Conservation (phyloP, 2,113 vertebrate species). For the Tetrao urogallus region DNA sequence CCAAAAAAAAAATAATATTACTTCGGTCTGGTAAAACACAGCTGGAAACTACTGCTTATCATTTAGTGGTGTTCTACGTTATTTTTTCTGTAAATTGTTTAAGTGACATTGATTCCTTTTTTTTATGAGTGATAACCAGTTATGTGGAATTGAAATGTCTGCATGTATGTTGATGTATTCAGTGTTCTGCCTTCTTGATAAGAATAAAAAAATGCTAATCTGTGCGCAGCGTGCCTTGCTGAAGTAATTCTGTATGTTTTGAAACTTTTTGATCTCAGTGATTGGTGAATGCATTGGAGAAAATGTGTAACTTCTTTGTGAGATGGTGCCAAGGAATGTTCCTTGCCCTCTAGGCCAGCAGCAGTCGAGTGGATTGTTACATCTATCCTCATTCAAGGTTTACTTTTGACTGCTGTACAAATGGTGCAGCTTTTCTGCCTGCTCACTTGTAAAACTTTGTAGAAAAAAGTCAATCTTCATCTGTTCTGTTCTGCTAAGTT, state of each 20-base stretch:
- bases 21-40: neutral
- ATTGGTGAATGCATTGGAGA: neutral
- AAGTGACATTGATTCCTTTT: neutral
- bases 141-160: neutral
- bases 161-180: neutral
- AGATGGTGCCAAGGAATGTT: neutral
- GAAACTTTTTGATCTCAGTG: neutral
- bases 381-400: neutral
- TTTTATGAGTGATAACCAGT: neutral
- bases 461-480: neutral
- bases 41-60: neutral
- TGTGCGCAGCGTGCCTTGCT: neutral
- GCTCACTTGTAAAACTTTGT: neutral
- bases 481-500: no score
- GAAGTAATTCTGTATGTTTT: neutral
- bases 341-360: neutral
- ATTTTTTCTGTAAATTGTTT: neutral
- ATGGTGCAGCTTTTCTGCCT: neutral
- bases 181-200: neutral
- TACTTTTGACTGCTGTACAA: neutral
- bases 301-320: fast-evolving
- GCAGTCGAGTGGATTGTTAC: neutral
- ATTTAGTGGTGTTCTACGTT: neutral
- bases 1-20: neutral
- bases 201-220: neutral